Base-by-base conservation (phyloP, 2,113 vertebrate species). In the Mungos mungo region DNA sequence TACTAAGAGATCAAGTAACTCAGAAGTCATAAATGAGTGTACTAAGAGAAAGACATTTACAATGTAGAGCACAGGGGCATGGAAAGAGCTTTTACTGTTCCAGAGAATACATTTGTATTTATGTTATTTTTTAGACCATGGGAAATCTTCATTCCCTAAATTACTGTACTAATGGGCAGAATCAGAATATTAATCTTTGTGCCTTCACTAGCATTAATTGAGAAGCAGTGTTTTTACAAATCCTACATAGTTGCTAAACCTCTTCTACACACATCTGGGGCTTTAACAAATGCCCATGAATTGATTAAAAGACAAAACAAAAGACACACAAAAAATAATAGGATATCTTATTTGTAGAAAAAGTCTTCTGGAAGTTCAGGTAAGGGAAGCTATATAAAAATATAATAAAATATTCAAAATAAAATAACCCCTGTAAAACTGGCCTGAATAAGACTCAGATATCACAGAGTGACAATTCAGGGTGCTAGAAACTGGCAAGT, bases 1-100 rank as follows among this genome's bases (percentile, higher is more conserved):
- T 95, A 84, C 77, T 92, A 80, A 83, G n/a, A 79, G 57, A 96
- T 83, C 38, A 95, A 89, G 74, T 93, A 84, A 94, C 41, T 83
- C 54, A 89, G 52, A 93, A 94, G 25, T 29, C 19, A n/a, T 87
- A 77, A 86, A 92, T 54, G 50, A 95, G 87, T 76, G 5, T 3
- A 66, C 33, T 12, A 83, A 13, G 23, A 66, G 47, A 74, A 96
- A 89, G n/a, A 50, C 31, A 69, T 89, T 93, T 92, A 80, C 96
- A 96, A 92, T 76, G 66, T 7, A 95, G 15, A 96, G 13, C 0
- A 72, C 2, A 4, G 23, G 33, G 2, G 5, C 41, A 80, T 41
- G 21, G 38, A 27, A 15, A 72, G n/a, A 79, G 4, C 33, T 85
- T n/a, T 35, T 21, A 33, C 12, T 66, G 9, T 76, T 68, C 15